phyloP scores from a whole-genome alignment of 2,888 invertebrate genomes.

The Itoplectis maculator region DNA sequence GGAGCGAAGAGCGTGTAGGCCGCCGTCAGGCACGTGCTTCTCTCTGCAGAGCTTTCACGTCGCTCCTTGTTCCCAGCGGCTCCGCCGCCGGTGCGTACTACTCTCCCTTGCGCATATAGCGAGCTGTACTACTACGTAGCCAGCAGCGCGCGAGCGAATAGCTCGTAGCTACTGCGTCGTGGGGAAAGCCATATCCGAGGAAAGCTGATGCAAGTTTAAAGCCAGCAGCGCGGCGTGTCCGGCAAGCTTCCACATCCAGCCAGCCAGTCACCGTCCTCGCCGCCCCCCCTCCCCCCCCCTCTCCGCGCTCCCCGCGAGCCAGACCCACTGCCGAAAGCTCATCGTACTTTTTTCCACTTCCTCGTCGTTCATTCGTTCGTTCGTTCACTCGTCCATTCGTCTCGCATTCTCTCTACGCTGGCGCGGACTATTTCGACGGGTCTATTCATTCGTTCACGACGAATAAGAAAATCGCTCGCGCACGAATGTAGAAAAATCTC shows the following conservation, averaged over 20 bases:
- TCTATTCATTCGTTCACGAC: conserved; percentile 43
- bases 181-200: conserved; percentile 31
- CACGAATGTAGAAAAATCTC: conserved; percentile 40
- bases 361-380: conserved; percentile 10
- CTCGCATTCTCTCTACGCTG: conserved; percentile 31
- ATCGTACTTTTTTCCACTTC: conserved; percentile 17
- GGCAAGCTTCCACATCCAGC: conserved; percentile 22
- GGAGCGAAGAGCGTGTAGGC: conserved; percentile 28
- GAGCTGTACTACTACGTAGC: not conserved
- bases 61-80: conserved; percentile 12
- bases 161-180: conserved; percentile 19
- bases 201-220: conserved; percentile 49
- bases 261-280: too few relatives aligned
- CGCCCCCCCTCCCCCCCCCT: not conserved
- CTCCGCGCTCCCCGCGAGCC: not conserved
- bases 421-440: conserved; percentile 19
- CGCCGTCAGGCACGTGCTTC: conserved; percentile 36
- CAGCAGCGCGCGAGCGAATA: conserved; percentile 35
- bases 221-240: conserved; percentile 36
- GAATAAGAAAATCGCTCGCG: conserved; percentile 48
- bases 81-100: conserved; percentile 15
- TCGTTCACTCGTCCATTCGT: conserved; percentile 32
- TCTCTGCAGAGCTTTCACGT: not conserved
- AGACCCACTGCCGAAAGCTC: conserved; percentile 26
- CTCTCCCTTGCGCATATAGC: not conserved